Conservation (phyloP, 2,113 vertebrate species). For the Agelaius tricolor region DNA sequence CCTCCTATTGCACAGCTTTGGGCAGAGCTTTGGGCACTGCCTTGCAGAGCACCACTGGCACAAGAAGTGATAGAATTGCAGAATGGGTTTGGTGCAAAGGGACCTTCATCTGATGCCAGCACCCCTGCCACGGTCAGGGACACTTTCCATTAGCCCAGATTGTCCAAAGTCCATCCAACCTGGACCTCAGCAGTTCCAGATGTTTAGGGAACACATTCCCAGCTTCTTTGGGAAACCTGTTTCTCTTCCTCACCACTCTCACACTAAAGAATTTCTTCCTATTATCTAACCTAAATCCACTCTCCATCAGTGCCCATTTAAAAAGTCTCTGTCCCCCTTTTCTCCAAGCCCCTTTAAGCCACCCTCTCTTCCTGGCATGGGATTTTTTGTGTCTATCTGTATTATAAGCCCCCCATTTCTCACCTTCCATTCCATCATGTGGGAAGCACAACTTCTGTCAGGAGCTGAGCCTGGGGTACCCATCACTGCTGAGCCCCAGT, state of each 20-base stretch:
- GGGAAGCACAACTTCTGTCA: no score
- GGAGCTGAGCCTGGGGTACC: background rate
- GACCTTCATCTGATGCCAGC: no score
- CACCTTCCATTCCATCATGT: no score
- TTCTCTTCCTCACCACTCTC: background rate
- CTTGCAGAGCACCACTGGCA: rapidly evolving
- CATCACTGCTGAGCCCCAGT: rapidly evolving
- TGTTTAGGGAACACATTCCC: background rate
- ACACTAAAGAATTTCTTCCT: background rate
- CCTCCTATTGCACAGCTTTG: rapidly evolving
- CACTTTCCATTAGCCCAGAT: background rate
- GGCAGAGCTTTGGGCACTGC: background rate
- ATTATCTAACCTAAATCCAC: background rate
- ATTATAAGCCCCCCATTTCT: no score
- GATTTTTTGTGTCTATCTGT: background rate
- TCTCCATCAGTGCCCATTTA: background rate
- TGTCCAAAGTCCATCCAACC: background rate
- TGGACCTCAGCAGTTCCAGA: background rate
- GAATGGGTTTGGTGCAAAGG: background rate
- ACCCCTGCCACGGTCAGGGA: background rate
- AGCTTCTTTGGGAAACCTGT: background rate
- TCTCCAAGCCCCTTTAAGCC: background rate
- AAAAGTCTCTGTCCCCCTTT: background rate
- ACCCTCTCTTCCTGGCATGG: background rate
- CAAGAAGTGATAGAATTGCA: rapidly evolving